Percentiles rank a stretch among this genome's conserved stretches.
Conservation (phyloP, 2,888 invertebrate species). For the Dascillus cervinus region DNA sequence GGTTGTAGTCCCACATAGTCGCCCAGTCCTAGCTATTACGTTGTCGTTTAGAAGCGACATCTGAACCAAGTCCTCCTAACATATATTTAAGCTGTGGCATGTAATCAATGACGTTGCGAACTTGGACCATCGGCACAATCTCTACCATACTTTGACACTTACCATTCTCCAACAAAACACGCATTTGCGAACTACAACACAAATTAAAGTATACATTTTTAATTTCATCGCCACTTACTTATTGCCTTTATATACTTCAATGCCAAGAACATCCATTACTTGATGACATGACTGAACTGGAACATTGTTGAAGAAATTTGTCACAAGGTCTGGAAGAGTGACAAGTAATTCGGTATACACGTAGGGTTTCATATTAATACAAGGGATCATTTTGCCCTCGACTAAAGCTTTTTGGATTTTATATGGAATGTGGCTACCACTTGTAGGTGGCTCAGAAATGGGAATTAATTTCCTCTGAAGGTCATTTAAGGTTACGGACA, state of each 20-base stretch:
- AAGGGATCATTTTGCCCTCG: conserved; percentile 73
- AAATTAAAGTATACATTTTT: conserved; percentile 1
- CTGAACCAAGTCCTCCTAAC: conserved; percentile 49
- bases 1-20: conserved; percentile 32
- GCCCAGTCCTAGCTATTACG: conserved; percentile 56
- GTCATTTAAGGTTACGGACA: conserved; percentile 35
- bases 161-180: conserved; percentile 67
- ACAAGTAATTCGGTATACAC: conserved; percentile 74
- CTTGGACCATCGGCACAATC: conserved; percentile 70
- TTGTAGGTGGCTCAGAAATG: conserved; percentile 61
- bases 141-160: conserved; percentile 66
- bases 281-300: conserved; percentile 68
- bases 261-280: conserved; percentile 70
- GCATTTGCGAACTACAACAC: conserved; percentile 51
- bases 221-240: conserved; percentile 52
- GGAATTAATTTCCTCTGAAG: conserved; percentile 56
- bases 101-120: conserved; percentile 74
- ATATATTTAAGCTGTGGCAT: conserved; percentile 86
- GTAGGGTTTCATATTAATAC: conserved; percentile 82
- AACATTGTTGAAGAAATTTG: conserved; percentile 72
- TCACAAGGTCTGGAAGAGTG: conserved; percentile 73
- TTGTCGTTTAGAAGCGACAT: conserved; percentile 45
- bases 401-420: conserved; percentile 76
- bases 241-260: conserved; percentile 77
- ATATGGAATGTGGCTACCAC: conserved; percentile 64